A percentile compares a stretch with the other conserved stretches of the same genome.
phyloP scores from a whole-genome alignment of 1,140 invertebrate genomes.

The Formica selysi region DNA sequence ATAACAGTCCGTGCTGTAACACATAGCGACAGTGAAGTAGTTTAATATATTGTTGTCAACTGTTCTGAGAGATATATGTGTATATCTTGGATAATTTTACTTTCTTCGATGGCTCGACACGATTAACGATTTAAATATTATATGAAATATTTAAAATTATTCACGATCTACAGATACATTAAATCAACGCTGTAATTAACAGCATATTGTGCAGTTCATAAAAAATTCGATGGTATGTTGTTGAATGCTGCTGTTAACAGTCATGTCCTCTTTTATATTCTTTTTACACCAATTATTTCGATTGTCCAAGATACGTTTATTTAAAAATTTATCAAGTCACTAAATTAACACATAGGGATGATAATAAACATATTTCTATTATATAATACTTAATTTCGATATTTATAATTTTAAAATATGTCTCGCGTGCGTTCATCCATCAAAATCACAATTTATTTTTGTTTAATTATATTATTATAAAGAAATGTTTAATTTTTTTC shows the following conservation, averaged over 20 bases:
- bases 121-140: constrained; percentile 1
- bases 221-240: not conserved
- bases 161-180: not conserved
- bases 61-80: not conserved
- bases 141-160: constrained; percentile 4
- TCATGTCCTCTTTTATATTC: not conserved
- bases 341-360: not conserved
- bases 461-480: not conserved
- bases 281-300: not conserved
- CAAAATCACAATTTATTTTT: not conserved
- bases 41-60: not conserved
- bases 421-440: not conserved
- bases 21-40: not conserved
- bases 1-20: not conserved
- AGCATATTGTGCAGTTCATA: not conserved
- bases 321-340: not conserved
- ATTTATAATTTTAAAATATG: too few species aligned
- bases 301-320: not conserved
- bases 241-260: not conserved
- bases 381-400: not conserved
- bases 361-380: not conserved
- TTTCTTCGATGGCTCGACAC: not conserved
- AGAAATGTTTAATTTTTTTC: not conserved
- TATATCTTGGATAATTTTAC: not conserved
- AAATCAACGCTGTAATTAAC: not conserved